These are phyloP conservation scores for Paralichthys olivaceus DNA, from an alignment of 2,113 vertebrate genomes.

Conservation along the genomic window DNA sequence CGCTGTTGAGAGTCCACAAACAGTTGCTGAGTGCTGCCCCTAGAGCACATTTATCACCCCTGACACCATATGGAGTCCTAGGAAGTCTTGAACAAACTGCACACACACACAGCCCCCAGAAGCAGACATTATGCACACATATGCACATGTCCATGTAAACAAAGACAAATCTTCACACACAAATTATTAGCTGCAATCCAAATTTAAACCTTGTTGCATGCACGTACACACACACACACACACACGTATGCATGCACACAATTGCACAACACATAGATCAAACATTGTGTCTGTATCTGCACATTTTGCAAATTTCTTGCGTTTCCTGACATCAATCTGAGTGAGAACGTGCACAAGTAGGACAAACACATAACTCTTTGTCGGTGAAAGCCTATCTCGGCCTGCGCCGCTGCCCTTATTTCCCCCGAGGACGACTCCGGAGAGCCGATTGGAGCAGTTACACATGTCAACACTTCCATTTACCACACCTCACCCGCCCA, in stretches of 20 bases:
- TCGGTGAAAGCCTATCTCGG: slow-evolving; percentile 47
- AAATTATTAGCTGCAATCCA: not conserved
- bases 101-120: slow-evolving; percentile 21
- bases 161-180: slow-evolving; percentile 1
- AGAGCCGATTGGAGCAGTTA: slow-evolving; percentile 72
- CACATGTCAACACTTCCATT: slow-evolving; percentile 71
- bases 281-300: not conserved
- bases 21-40: slow-evolving; percentile 53
- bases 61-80: slow-evolving; percentile 55
- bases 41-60: slow-evolving; percentile 52
- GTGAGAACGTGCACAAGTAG: slow-evolving; percentile 23
- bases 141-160: slow-evolving; percentile 21
- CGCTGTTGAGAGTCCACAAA: slow-evolving; percentile 36
- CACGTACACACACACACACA: not conserved
- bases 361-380: slow-evolving; percentile 49
- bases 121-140: slow-evolving; percentile 23
- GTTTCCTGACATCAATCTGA: slow-evolving; percentile 25
- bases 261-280: not conserved
- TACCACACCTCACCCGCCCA: slow-evolving; percentile 41
- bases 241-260: not conserved
- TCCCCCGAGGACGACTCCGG: slow-evolving; percentile 70
- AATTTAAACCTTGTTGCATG: not conserved
- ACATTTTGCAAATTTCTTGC: slow-evolving; percentile 11
- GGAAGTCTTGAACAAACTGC: slow-evolving; percentile 45
- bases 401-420: slow-evolving; percentile 68